A percentile compares a stretch with the other conserved stretches of the same genome.
phyloP scores from a whole-genome alignment of 2,797 vertebrate genomes.

The Fringilla coelebs region DNA sequence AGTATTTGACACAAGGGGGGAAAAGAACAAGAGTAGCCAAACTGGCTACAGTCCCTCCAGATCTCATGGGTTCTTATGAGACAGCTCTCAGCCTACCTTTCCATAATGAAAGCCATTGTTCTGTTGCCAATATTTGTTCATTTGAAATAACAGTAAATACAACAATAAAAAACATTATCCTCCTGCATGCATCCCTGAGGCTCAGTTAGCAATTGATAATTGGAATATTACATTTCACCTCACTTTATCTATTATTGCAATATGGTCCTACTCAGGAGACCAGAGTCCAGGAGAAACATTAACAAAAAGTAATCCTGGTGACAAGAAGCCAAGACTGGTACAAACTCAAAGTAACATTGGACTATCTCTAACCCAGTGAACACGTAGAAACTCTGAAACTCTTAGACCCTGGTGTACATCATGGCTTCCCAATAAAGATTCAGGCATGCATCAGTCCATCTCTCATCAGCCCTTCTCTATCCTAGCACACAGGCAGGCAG shows the following conservation, averaged over 20 bases:
- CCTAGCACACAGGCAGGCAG: not conserved
- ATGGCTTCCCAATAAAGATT: not conserved
- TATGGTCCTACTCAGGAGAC: not conserved
- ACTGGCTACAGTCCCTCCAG: not conserved
- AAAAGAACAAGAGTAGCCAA: conserved; percentile 15
- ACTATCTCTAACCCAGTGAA: not conserved
- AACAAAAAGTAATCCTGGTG: not conserved
- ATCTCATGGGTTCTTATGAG: not conserved
- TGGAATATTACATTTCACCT: not conserved
- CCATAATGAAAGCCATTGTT: conserved; percentile 15
- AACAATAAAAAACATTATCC: not conserved
- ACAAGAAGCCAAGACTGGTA: not conserved
- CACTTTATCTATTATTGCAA: not conserved
- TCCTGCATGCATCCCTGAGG: not conserved
- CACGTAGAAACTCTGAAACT: not conserved
- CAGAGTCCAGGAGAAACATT: not conserved
- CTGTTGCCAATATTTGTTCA: conserved; percentile 41
- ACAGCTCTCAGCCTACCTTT: not conserved
- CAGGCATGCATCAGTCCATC: not conserved
- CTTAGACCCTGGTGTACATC: not conserved
- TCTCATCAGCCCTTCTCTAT: not conserved
- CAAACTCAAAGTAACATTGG: not conserved
- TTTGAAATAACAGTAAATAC: conserved; percentile 37
- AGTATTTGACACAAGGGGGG: not conserved
- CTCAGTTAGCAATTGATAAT: not conserved